Percentiles rank a stretch among this genome's conserved stretches.
These are phyloP conservation scores for Polyommatus iphigenia DNA, from an alignment of 2,888 invertebrate species.

Conservation along the genomic window DNA sequence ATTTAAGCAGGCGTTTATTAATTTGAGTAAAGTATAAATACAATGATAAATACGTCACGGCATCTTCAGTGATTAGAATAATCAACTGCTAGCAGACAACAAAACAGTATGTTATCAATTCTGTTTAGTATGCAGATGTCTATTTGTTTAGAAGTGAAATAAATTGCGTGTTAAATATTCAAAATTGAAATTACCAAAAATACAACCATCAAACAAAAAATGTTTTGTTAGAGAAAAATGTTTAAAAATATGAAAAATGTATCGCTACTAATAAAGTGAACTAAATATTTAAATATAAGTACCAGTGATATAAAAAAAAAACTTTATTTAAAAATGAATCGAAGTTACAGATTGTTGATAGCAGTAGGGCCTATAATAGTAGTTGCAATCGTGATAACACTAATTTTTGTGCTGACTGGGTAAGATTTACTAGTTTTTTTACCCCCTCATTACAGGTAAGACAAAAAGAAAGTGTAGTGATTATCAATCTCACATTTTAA, in stretches of 20 bases:
- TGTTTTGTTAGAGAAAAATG: background rate
- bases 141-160: background rate
- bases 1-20: background rate
- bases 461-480: too few species aligned
- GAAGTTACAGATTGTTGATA: conserved; percentile 8
- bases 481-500: too few species aligned
- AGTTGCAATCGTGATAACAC: conserved; percentile 23
- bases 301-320: background rate
- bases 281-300: too few species aligned
- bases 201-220: background rate
- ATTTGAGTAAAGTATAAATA: background rate
- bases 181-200: too few species aligned
- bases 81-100: background rate
- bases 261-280: too few species aligned
- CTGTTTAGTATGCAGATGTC: background rate
- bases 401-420: conserved; percentile 25
- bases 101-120: background rate
- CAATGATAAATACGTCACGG: background rate
- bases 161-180: background rate
- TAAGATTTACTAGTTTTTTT: conserved; percentile 7
- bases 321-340: conserved; percentile 7
- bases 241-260: too few species aligned
- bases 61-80: background rate
- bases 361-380: background rate
- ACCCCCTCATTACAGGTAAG: too few species aligned